A percentile compares a stretch with the other conserved stretches of the same genome.
Evolutionary conservation across 2,888 invertebrate genomes (phyloP).

Genomic region (Dyspetes luteomarginatus): DNA sequence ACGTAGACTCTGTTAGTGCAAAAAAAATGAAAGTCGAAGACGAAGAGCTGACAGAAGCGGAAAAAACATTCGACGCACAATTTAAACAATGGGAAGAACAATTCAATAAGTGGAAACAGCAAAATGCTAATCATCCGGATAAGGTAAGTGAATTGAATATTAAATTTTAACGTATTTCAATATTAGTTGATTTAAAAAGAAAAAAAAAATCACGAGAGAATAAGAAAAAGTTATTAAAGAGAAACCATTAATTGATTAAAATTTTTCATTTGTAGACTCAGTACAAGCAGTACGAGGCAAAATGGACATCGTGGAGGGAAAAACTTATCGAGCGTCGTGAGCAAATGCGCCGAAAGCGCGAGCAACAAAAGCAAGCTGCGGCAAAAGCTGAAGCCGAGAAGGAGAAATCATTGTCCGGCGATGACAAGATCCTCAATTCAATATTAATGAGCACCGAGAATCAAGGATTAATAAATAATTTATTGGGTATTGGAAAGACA

Average conservation of each 20-base stretch:
- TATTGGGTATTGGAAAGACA: conserved; percentile 81
- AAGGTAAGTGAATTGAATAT: conserved; percentile 86
- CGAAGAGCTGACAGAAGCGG: conserved; percentile 86
- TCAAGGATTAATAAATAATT: conserved; percentile 81
- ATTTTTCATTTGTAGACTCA: conserved; percentile 84
- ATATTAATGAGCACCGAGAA: conserved; percentile 80
- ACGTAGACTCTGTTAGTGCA: conserved; percentile 76
- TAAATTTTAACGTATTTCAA: not conserved
- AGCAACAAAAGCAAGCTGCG: conserved; percentile 80
- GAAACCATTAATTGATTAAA: not conserved
- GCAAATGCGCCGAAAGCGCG: conserved; percentile 90
- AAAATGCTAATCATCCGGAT: conserved; percentile 96
- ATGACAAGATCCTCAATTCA: conserved; percentile 81
- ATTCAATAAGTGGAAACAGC: conserved; percentile 95
- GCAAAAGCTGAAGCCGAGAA: conserved; percentile 78
- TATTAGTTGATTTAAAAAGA: not conserved
- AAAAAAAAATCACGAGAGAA: not conserved
- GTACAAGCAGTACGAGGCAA: conserved; percentile 93
- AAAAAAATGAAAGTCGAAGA: conserved; percentile 80
- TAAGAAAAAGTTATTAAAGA: not conserved
- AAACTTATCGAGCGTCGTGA: conserved; percentile 92
- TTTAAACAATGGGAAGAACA: conserved; percentile 96
- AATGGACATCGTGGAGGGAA: conserved; percentile 93
- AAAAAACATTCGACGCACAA: conserved; percentile 94
- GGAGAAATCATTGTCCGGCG: conserved; percentile 78